Evolutionary conservation across 2,888 invertebrate species (phyloP).

Genomic region (Falcaria lacertinaria): DNA sequence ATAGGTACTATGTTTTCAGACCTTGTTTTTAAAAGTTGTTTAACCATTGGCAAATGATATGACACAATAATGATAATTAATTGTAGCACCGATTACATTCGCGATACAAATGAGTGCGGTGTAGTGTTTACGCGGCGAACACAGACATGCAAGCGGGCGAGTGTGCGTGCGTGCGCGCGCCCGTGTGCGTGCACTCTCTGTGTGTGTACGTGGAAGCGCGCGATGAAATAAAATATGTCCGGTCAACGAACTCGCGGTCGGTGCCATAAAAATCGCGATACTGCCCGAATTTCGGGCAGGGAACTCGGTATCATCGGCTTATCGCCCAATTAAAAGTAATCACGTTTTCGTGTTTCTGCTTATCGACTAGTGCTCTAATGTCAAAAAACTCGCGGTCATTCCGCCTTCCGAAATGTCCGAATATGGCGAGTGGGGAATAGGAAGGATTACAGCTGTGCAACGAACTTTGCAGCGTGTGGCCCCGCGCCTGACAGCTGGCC

Average conservation of each 20-base stretch:
- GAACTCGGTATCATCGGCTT: constrained; percentile 41
- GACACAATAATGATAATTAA: constrained; percentile 52
- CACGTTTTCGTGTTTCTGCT: constrained; percentile 7
- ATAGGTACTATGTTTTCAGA: constrained; percentile 4
- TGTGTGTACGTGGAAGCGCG: constrained; percentile 78
- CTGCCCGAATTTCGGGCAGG: constrained; percentile 71
- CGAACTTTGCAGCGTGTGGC: constrained; percentile 54
- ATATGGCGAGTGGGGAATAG: constrained; percentile 36
- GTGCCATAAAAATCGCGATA: constrained; percentile 79
- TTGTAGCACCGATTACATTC: constrained; percentile 55
- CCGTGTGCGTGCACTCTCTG: constrained; percentile 59
- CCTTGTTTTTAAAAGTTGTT: constrained; percentile 26
- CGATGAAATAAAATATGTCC: constrained; percentile 80
- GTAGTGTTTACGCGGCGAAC: constrained; percentile 67
- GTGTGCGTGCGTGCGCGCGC: constrained; percentile 62
- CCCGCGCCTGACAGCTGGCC: constrained; percentile 47
- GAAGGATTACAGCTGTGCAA: constrained; percentile 50
- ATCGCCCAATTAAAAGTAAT: constrained; percentile 18
- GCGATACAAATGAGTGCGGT: constrained; percentile 54
- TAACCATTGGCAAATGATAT: constrained; percentile 26
- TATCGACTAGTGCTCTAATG: constrained; percentile 15
- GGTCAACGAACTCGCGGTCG: constrained; percentile 75
- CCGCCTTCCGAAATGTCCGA: constrained; percentile 26
- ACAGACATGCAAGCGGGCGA: constrained; percentile 51
- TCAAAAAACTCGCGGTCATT: constrained; percentile 16